Evolutionary conservation across 2,797 vertebrate species (phyloP).

Genomic region (Salarias fasciatus): DNA sequence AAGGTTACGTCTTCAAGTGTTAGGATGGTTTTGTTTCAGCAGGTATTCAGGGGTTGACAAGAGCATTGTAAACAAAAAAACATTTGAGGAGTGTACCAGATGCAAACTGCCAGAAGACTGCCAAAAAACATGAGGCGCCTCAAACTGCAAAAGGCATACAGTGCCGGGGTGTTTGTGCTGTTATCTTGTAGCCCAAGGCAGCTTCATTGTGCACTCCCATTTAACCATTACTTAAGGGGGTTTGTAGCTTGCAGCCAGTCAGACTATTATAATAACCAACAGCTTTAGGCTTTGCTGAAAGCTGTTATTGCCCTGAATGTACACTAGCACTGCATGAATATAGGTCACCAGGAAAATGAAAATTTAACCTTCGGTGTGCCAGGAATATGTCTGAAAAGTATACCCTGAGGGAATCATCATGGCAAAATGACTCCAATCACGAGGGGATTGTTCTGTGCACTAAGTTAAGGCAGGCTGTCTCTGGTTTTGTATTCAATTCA

Average conservation of each 20-base stretch:
- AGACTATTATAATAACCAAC: conserved; percentile 78
- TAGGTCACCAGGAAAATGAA: conserved; percentile 57
- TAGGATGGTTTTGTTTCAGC: not conserved
- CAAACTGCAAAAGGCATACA: conserved; percentile 50
- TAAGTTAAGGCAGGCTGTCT: conserved; percentile 25
- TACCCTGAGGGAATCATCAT: conserved; percentile 25
- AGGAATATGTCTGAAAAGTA: conserved; percentile 33
- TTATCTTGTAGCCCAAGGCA: conserved; percentile 72
- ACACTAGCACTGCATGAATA: conserved; percentile 48
- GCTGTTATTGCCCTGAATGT: conserved; percentile 58
- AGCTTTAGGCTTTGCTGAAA: conserved; percentile 74
- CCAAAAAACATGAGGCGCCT: conserved; percentile 37
- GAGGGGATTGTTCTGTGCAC: conserved; percentile 18
- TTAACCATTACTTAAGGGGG: conserved; percentile 73
- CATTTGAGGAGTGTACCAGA: not conserved
- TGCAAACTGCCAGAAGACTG: conserved; percentile 37
- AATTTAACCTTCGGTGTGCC: conserved; percentile 40
- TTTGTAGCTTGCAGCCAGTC: conserved; percentile 76
- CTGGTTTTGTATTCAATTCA: conserved; percentile 12
- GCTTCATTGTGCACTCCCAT: conserved; percentile 67
- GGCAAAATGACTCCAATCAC: conserved; percentile 32
- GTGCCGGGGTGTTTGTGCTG: conserved; percentile 62
- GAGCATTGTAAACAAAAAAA: not conserved
- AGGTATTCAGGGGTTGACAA: not conserved
- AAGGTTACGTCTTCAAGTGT: not conserved